phyloP scores from a whole-genome alignment of 2,888 invertebrate genomes.

The Volucella zonaria region DNA sequence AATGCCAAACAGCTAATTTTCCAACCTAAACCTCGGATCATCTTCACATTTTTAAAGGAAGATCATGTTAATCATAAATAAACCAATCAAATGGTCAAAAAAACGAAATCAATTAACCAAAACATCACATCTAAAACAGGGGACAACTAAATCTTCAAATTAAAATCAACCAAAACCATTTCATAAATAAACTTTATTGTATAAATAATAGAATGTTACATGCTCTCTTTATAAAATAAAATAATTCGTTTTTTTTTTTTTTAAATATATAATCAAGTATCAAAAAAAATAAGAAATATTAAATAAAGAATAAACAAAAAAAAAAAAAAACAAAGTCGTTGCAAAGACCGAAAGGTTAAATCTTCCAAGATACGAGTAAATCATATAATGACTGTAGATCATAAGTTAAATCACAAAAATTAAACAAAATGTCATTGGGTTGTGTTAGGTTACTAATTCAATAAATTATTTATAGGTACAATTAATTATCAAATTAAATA shows the following conservation, averaged over 20 bases:
- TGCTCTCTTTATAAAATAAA: conserved; percentile 15
- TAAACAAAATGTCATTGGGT: conserved; percentile 47
- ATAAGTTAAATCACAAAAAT: conserved; percentile 39
- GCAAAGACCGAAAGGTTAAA: conserved; percentile 20
- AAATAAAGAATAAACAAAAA: conserved; percentile 22
- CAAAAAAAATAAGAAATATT: conserved; percentile 21
- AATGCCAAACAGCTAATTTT: too few species aligned
- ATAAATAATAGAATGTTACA: conserved; percentile 59
- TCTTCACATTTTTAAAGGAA: too few species aligned
- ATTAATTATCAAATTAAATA: conserved; percentile 17
- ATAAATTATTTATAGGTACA: not conserved
- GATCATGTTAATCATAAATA: too few species aligned
- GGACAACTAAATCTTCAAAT: not conserved
- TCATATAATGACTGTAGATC: conserved; percentile 29
- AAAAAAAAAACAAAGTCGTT: conserved; percentile 54
- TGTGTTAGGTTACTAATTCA: conserved; percentile 17
- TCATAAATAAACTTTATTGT: conserved; percentile 64
- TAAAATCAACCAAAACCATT: conserved; percentile 30
- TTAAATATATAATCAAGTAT: not conserved
- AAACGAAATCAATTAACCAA: not conserved
- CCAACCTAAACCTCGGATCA: too few species aligned
- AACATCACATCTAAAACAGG: not conserved
- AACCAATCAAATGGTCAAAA: not conserved
- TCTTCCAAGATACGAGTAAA: conserved; percentile 28
- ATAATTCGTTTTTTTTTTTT: not conserved